Evolutionary conservation across 1,140 invertebrate genomes (phyloP).

Genomic region (Lasioglossum baleicum): DNA sequence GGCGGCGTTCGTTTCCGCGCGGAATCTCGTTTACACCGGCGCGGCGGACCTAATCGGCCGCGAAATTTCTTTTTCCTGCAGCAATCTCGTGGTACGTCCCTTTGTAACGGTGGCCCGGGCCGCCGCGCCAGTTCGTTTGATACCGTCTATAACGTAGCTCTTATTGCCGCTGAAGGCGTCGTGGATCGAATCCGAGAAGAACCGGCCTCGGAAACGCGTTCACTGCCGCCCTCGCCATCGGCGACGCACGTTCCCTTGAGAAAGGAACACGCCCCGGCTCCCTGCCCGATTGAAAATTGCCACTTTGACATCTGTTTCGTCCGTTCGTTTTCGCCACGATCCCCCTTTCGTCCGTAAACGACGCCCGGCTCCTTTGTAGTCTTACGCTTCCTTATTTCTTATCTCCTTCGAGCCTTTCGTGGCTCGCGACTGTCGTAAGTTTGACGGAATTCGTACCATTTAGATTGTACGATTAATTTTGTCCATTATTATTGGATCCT

Average conservation of each 20-base stretch:
- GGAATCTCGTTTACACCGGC: constrained; percentile 66
- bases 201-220: constrained; percentile 40
- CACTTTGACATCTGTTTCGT: constrained; percentile 12
- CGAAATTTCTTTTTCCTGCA: constrained; percentile 68
- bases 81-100: constrained; percentile 44
- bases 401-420: not conserved
- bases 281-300: constrained; percentile 28
- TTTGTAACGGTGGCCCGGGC: constrained; percentile 28
- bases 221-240: constrained; percentile 1
- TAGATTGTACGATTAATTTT: too few species aligned
- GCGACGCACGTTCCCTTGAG: constrained; percentile 1
- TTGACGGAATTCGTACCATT: not conserved
- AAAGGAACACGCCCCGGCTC: not conserved
- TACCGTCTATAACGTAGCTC: constrained; percentile 34
- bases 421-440: not conserved
- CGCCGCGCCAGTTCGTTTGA: constrained; percentile 27
- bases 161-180: constrained; percentile 57
- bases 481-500: too few species aligned
- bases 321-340: not conserved
- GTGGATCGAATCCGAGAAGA: constrained; percentile 58
- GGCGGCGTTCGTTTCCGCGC: constrained; percentile 37
- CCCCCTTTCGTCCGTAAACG: not conserved
- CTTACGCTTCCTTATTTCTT: not conserved
- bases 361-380: not conserved
- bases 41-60: constrained; percentile 65